Base-by-base conservation (phyloP, 2,888 invertebrate genomes). In the Saturnia pavonia region DNA sequence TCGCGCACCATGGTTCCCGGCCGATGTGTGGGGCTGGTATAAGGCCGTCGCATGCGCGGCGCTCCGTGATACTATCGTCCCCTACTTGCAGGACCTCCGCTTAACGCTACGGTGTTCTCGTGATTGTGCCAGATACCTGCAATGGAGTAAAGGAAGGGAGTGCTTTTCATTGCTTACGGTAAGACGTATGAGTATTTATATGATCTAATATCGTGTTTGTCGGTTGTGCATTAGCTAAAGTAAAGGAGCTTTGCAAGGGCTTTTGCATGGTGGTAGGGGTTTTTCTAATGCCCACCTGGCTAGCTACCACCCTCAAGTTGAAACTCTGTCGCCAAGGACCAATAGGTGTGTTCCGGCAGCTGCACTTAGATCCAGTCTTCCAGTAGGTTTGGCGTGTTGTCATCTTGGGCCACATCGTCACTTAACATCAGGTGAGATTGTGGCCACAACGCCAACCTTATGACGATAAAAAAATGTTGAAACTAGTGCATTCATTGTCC, bases 101-200 rank as follows among this genome's bases (percentile, higher is more conserved):
- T 86, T 85, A 90, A 78, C 84, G 90, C 90, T 82, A 91, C 86
- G 69, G 91, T 88, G 78, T 91, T 92, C 78, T 90, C 91, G 85
- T 90, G 90, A 80, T 91, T 91, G 80, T 92, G 91, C 94, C 94
- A 93, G 78, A 94, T 88, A 85, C 94, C 94, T 94, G 86, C 0
- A 71, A 27, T 70, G 12, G 54, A 27, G 48, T 67, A 43, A 67
- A 67, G 40, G 66, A 54, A 40, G 65, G 51, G 67, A 27, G 68
- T 71, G 71, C 71, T 63, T 43, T 54, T n/a, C 16, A 42, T 34
- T 22, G 69, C 43, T 45, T 54, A 51, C 16, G 51, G 8, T 34
- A n/a, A 25, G 45, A 54, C 12, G 14, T 14, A 60, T n/a, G n/a
- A n/a, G n/a, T n/a, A n/a, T n/a, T n/a, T n/a, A n/a, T n/a, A n/a